Evolutionary conservation across 2,797 vertebrate species (phyloP).

Genomic region (Rhinogobio ventralis): DNA sequence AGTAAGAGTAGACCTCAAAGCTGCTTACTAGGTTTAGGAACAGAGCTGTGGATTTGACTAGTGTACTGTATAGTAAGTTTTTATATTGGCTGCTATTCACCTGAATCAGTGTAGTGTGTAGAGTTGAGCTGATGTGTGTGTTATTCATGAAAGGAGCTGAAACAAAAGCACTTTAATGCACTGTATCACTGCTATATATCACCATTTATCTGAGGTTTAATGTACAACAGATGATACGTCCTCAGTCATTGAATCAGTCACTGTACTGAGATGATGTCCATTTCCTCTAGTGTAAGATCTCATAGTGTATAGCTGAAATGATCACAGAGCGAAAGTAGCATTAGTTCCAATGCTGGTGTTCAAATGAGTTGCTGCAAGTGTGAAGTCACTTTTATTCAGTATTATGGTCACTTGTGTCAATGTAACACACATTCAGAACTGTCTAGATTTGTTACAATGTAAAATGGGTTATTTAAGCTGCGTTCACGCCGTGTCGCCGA

Average conservation of each 20-base stretch:
- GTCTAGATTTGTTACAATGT: background rate
- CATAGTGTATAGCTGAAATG: background rate
- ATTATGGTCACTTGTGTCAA: conserved; percentile 3
- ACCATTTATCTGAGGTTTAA: conserved; percentile 1
- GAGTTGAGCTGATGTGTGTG: conserved; percentile 11
- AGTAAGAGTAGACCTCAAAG: background rate
- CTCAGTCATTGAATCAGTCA: background rate
- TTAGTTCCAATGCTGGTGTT: conserved; percentile 7
- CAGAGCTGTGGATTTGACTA: conserved; percentile 46
- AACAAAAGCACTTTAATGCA: conserved; percentile 14
- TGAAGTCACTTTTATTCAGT: background rate
- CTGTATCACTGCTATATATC: background rate
- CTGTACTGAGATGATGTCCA: background rate
- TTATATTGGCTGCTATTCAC: conserved; percentile 51
- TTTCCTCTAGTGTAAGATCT: background rate
- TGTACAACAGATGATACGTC: background rate
- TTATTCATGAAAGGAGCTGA: conserved; percentile 21
- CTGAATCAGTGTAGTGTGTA: conserved; percentile 19
- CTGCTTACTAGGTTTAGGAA: background rate
- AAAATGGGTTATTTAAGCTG: background rate
- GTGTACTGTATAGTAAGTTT: conserved; percentile 34
- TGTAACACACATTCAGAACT: background rate
- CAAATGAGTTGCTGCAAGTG: background rate
- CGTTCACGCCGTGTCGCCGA: no score
- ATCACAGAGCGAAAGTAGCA: background rate